Conservation (phyloP, 2,113 vertebrate genomes). For the Seriola dumerili region DNA sequence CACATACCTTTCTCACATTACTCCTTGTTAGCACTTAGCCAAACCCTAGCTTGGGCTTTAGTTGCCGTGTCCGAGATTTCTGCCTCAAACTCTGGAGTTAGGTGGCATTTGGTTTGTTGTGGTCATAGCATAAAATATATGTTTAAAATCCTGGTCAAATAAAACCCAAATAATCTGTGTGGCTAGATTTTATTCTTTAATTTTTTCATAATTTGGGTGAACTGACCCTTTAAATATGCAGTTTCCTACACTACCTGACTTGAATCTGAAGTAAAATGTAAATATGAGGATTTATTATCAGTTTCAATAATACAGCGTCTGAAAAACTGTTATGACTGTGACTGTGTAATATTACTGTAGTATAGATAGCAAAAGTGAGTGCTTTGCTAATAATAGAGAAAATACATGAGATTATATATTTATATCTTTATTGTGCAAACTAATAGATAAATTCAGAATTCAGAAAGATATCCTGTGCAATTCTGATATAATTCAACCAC, state of each 20-base stretch:
- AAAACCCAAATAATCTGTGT: neutral
- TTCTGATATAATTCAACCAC: too few species aligned
- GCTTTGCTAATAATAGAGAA: neutral
- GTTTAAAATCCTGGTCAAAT: neutral
- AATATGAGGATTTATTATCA: neutral
- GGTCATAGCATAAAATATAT: neutral
- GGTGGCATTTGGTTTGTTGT: neutral
- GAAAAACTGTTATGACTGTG: slow-evolving; percentile 16
- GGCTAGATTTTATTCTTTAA: neutral
- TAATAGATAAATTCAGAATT: neutral
- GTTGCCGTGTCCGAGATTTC: neutral
- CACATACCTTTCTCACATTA: neutral
- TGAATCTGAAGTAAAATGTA: slow-evolving; percentile 1
- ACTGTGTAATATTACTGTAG: slow-evolving; percentile 21
- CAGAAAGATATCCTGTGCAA: too few species aligned
- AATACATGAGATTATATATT: slow-evolving; percentile 1
- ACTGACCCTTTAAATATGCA: slow-evolving; percentile 27
- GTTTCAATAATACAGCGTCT: neutral
- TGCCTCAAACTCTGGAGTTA: neutral
- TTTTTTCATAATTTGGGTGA: neutral
- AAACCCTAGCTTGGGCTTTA: neutral
- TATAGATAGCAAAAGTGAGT: slow-evolving; percentile 4
- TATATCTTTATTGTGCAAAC: slow-evolving; percentile 5
- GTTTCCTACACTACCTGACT: neutral
- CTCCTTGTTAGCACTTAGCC: neutral